A percentile compares a stretch with the other conserved stretches of the same genome.
phyloP scores from a whole-genome alignment of 2,113 vertebrate species.

The Neodon shergylaensis region DNA sequence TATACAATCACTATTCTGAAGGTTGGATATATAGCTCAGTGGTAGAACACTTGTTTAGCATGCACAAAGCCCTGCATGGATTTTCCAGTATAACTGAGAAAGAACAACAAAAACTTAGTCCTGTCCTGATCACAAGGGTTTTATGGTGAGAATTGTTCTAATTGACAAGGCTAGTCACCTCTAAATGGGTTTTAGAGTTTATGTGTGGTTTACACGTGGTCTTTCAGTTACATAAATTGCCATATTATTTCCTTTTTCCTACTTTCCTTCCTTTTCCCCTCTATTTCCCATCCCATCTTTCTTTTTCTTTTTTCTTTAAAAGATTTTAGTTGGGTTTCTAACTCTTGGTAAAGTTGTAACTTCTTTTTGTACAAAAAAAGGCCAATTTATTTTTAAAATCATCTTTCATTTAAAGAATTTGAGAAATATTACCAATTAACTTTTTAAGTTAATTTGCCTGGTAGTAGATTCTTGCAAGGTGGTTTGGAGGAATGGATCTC shows the following conservation, averaged over 20 bases:
- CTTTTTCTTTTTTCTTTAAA: background rate
- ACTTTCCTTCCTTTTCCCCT: background rate
- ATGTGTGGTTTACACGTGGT: background rate
- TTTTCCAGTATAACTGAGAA: background rate
- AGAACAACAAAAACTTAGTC: background rate
- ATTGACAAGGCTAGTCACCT: background rate
- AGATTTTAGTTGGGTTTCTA: conserved; percentile 12
- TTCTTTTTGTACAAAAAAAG: background rate
- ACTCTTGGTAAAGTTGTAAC: background rate
- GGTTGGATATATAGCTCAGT: background rate
- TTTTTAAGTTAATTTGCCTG: background rate
- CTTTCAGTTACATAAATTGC: background rate
- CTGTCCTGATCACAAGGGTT: background rate
- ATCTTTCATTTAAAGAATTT: background rate
- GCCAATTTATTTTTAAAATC: background rate
- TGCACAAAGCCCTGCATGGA: background rate
- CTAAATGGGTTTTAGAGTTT: background rate
- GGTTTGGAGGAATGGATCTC: background rate
- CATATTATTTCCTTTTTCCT: background rate
- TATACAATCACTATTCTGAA: background rate
- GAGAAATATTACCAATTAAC: background rate
- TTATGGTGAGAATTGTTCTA: background rate
- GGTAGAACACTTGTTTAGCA: background rate
- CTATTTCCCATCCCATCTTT: background rate
- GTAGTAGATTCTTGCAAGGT: background rate